A percentile compares a stretch with the other conserved stretches of the same genome.
phyloP scores from a whole-genome alignment of 1,140 invertebrate species.

The Cylas formicarius region DNA sequence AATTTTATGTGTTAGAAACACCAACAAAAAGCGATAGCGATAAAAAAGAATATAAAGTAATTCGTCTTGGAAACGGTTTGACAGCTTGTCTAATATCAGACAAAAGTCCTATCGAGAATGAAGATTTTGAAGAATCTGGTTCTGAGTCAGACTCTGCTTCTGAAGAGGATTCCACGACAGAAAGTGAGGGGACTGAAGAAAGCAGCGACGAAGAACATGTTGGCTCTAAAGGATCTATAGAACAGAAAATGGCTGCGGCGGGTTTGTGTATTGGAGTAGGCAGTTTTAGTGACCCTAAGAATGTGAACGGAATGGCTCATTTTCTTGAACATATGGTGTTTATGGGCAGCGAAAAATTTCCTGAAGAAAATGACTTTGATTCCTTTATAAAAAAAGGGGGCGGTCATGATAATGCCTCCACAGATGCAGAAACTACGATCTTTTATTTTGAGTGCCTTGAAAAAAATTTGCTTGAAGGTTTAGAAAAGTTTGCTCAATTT shows the following conservation, averaged over 20 bases:
- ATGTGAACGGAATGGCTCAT: constrained; percentile 84
- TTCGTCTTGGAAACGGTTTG: constrained; percentile 59
- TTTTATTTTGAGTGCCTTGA: constrained; percentile 85
- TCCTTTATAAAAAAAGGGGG: constrained; percentile 68
- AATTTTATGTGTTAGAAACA: constrained; percentile 38
- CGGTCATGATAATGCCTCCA: constrained; percentile 74
- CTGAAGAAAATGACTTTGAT: constrained; percentile 81
- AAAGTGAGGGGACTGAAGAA: constrained; percentile 11
- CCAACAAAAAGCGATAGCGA: constrained; percentile 53
- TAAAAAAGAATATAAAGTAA: constrained; percentile 55
- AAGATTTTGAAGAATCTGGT: constrained; percentile 35
- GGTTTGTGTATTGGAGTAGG: constrained; percentile 63
- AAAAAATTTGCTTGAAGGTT: constrained; percentile 60
- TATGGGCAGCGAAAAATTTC: constrained; percentile 83
- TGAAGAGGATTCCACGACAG: constrained; percentile 17
- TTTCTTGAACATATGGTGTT: constrained; percentile 97
- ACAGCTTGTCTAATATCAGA: constrained; percentile 62
- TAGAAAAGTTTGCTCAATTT: constrained; percentile 86
- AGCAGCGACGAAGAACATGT: constrained; percentile 31
- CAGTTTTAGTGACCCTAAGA: constrained; percentile 62
- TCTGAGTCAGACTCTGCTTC: constrained; percentile 36
- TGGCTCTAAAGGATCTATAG: constrained; percentile 25
- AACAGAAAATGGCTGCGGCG: constrained; percentile 57
- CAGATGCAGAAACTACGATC: constrained; percentile 75
- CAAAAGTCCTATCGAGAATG: constrained; percentile 26